These are phyloP conservation scores for Galerucella calmariensis DNA, from an alignment of 2,888 invertebrate species.

Conservation along the genomic window DNA sequence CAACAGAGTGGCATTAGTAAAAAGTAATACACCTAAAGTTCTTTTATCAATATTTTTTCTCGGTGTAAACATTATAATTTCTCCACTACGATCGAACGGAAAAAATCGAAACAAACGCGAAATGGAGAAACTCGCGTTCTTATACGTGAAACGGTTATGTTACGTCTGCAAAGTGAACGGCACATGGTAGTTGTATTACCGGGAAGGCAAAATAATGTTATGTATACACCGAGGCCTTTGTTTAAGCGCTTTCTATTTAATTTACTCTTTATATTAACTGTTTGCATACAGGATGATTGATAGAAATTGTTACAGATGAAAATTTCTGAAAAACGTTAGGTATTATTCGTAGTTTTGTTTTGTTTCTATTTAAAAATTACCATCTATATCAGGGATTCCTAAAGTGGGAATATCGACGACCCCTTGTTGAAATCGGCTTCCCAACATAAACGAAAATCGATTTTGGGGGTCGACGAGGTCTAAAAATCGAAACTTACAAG, in stretches of 20 bases:
- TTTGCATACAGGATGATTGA: conserved; percentile 37
- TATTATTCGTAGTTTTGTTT: neutral
- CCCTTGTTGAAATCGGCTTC: no score
- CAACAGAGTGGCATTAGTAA: no score
- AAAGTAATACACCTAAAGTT: no score
- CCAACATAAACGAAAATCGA: no score
- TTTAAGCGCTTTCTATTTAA: conserved; percentile 58
- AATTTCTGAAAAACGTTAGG: neutral
- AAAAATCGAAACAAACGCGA: conserved; percentile 22
- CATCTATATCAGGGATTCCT: no score
- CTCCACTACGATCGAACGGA: conserved; percentile 19
- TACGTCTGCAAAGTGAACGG: conserved; percentile 44
- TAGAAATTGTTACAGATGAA: conserved; percentile 3
- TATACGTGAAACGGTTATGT: conserved; percentile 34
- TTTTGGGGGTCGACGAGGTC: no score
- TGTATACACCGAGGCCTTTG: conserved; percentile 45
- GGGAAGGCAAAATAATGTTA: conserved; percentile 39
- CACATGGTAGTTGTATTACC: conserved; percentile 20
- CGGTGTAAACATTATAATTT: neutral
- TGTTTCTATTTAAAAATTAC: no score
- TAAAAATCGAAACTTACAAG: no score
- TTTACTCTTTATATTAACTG: conserved; percentile 49
- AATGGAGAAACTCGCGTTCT: conserved; percentile 41
- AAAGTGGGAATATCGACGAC: no score
- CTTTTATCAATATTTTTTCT: neutral